Evolutionary conservation across 2,888 invertebrate genomes (phyloP).

Genomic region (Aspidapion aeneum): DNA sequence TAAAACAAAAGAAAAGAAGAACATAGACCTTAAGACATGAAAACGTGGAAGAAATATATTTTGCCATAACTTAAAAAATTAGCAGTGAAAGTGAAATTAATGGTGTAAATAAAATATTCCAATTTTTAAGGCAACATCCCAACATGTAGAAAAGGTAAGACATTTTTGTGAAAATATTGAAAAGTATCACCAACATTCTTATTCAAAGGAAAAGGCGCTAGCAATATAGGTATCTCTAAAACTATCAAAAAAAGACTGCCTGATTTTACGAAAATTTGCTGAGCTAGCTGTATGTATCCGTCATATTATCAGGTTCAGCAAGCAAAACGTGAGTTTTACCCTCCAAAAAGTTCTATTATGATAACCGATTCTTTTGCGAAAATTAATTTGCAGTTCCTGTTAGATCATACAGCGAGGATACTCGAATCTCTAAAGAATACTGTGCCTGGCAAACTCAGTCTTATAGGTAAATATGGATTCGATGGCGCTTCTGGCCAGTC

Average conservation of each 20-base stretch:
- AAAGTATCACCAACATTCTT: slow-evolving; percentile 9
- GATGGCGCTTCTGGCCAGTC: no score
- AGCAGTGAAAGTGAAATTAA: slow-evolving; percentile 1
- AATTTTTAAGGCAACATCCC: slow-evolving; percentile 4
- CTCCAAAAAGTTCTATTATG: slow-evolving; percentile 7
- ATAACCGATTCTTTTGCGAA: slow-evolving; percentile 7
- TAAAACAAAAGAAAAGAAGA: slow-evolving; percentile 10
- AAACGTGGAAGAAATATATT: slow-evolving; percentile 6
- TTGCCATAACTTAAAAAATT: slow-evolving; percentile 6
- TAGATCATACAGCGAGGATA: slow-evolving; percentile 6
- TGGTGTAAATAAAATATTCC: slow-evolving; percentile 8
- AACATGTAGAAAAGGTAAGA: slow-evolving; percentile 9
- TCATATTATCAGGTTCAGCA: slow-evolving; percentile 8
- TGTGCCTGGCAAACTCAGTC: slow-evolving; percentile 7
- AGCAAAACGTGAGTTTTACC: slow-evolving; percentile 8
- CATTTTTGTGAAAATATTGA: slow-evolving; percentile 9
- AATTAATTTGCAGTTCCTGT: slow-evolving; percentile 6
- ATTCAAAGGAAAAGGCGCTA: slow-evolving; percentile 9
- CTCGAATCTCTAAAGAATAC: slow-evolving; percentile 6
- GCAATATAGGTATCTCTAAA: slow-evolving; percentile 8
- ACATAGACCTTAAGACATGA: slow-evolving; percentile 1
- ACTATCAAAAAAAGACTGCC: slow-evolving; percentile 7
- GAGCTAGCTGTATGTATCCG: slow-evolving; percentile 7
- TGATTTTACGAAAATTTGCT: slow-evolving; percentile 10
- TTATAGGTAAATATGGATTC: no score